Conservation (phyloP, 2,113 vertebrate genomes). For the Labrus mixtus region DNA sequence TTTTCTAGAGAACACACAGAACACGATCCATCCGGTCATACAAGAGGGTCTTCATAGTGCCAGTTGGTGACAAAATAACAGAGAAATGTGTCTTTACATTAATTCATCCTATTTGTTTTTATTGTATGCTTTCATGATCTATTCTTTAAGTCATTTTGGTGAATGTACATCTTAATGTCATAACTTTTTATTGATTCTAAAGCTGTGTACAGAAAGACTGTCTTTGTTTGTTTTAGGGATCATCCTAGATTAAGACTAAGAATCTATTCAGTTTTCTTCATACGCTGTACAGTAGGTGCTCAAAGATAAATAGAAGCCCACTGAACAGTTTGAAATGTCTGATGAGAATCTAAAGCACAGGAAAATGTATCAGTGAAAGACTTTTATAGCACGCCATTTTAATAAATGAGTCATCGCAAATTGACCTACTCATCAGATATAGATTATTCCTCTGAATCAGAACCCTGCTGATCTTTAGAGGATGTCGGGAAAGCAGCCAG, state of each 20-base stretch:
- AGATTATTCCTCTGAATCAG: no score
- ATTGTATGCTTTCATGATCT: background rate
- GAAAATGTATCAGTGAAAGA: no score
- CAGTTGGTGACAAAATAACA: constrained; percentile 10
- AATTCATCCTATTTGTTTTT: background rate
- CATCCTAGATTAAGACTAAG: background rate
- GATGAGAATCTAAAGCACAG: no score
- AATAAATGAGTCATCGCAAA: no score
- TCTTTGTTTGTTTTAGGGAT: background rate
- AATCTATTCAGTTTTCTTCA: background rate
- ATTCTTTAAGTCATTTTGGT: no score
- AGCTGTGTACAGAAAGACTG: background rate
- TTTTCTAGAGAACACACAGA: constrained; percentile 85
- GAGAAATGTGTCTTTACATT: background rate
- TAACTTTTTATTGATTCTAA: background rate
- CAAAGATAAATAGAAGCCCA: no score
- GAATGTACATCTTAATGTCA: background rate
- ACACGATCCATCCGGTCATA: background rate
- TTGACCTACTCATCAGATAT: no score
- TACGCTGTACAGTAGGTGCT: background rate
- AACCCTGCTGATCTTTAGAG: no score
- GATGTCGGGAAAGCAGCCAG: no score
- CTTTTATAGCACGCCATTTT: background rate
- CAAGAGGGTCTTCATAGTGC: constrained; percentile 1
- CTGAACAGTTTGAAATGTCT: no score